These are phyloP conservation scores for Bradypus variegatus DNA, from an alignment of 2,797 vertebrate genomes.

Conservation along the genomic window DNA sequence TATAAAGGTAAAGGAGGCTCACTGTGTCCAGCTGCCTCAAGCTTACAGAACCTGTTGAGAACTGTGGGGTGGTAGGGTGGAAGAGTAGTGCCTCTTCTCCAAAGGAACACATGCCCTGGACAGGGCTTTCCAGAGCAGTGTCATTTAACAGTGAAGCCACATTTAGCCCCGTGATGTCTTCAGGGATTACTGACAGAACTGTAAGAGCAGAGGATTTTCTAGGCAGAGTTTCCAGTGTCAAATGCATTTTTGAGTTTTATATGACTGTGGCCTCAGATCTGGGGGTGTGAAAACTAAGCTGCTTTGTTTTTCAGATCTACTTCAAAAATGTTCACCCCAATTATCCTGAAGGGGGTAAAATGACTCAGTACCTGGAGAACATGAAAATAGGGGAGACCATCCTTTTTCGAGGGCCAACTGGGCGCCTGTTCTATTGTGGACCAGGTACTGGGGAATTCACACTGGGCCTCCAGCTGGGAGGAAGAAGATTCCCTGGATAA, in stretches of 20 bases:
- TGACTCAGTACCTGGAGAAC: conserved; percentile 88
- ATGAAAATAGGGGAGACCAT: conserved; percentile 84
- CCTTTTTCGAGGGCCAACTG: conserved; percentile 88
- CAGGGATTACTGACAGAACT: neutral
- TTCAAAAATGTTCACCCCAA: conserved; percentile 83
- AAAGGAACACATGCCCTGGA: neutral
- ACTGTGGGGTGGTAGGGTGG: neutral
- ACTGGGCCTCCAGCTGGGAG: neutral
- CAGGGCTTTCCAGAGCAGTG: neutral
- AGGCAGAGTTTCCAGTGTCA: neutral
- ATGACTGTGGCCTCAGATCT: neutral
- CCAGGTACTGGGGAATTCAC: conserved; percentile 71
- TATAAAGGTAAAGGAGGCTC: conserved; percentile 81
- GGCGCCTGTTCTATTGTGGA: conserved; percentile 84
- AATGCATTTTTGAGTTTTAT: neutral
- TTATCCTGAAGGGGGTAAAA: conserved; percentile 89
- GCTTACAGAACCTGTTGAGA: neutral
- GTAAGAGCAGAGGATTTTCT: neutral
- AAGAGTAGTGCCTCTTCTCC: neutral
- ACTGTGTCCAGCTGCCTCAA: neutral
- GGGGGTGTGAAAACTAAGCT: neutral
- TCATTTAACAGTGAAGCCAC: neutral
- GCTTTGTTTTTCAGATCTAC: conserved; percentile 79
- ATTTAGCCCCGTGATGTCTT: neutral
- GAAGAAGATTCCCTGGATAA: neutral